Percentiles rank a stretch among this genome's conserved stretches.
Evolutionary conservation across 2,888 invertebrate species (phyloP).

Genomic region (Drosophila setosimentum): DNA sequence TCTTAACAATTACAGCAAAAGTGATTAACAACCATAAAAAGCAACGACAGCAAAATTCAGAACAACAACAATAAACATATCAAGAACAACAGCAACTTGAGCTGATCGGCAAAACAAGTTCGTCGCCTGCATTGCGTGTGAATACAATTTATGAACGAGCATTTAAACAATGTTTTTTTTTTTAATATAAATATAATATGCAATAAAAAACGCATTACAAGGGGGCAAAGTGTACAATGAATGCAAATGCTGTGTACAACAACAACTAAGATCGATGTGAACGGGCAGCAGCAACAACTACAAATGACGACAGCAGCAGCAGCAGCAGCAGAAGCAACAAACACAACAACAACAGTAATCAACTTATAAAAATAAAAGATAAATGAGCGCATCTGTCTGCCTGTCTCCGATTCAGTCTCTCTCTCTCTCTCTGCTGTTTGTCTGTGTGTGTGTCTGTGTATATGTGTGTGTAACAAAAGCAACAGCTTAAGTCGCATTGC

Average conservation of each 20-base stretch:
- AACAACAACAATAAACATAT: conserved; percentile 25
- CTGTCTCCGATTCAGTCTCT: conserved; percentile 42
- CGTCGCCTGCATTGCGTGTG: conserved; percentile 59
- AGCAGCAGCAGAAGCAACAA: conserved; percentile 33
- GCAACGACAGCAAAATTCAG: conserved; percentile 39
- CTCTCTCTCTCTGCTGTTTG: conserved; percentile 7
- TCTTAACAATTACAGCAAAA: conserved; percentile 67
- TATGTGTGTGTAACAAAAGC: conserved; percentile 57
- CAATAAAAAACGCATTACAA: conserved; percentile 65
- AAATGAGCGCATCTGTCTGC: conserved; percentile 66
- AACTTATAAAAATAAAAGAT: conserved; percentile 73
- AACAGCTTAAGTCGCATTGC: conserved; percentile 77
- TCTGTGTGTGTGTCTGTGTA: conserved; percentile 3
- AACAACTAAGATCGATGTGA: conserved; percentile 49
- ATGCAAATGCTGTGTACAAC: conserved; percentile 67
- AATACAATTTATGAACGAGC: conserved; percentile 65
- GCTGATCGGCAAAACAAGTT: conserved; percentile 54
- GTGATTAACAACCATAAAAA: conserved; percentile 64
- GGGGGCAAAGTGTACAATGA: conserved; percentile 74
- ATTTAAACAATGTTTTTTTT: conserved; percentile 48
- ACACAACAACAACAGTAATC: conserved; percentile 42
- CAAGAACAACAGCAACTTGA: conserved; percentile 18
- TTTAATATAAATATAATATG: conserved; percentile 46
- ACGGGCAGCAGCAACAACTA: conserved; percentile 55
- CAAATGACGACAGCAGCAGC: conserved; percentile 44